These are phyloP conservation scores for Hetaerina americana DNA, from an alignment of 1,140 invertebrate genomes.

Conservation along the genomic window DNA sequence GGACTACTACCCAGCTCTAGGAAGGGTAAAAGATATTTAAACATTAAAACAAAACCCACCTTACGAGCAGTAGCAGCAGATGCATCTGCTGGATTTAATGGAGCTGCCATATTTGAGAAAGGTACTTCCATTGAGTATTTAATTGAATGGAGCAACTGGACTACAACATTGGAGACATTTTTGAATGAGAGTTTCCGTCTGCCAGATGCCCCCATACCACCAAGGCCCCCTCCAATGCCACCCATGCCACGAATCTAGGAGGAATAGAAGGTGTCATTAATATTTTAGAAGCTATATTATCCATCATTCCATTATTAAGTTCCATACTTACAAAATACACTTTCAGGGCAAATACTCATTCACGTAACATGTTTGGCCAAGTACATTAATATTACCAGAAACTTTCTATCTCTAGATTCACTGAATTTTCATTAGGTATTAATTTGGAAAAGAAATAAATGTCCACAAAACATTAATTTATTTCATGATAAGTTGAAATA, in stretches of 20 bases:
- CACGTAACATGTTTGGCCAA: no score
- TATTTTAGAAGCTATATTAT: no score
- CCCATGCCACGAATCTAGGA: neutral
- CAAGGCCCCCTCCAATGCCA: neutral
- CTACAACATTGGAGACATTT: conserved; percentile 82
- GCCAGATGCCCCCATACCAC: neutral
- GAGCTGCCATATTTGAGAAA: conserved; percentile 74
- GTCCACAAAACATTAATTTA: no score
- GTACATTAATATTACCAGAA: no score
- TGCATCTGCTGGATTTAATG: conserved; percentile 21
- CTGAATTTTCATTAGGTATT: no score
- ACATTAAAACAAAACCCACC: neutral
- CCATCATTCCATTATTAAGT: no score
- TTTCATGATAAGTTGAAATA: no score
- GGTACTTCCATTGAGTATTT: conserved; percentile 87
- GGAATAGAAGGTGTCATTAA: no score
- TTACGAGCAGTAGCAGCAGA: conserved; percentile 10
- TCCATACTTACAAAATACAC: no score
- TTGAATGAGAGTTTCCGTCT: conserved; percentile 77
- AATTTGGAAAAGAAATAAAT: no score
- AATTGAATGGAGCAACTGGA: conserved; percentile 78
- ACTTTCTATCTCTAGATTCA: no score
- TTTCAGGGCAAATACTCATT: no score
- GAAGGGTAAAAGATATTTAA: neutral
- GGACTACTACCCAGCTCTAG: neutral